phyloP scores from a whole-genome alignment of 2,113 vertebrate species.

The Saccopteryx bilineata region DNA sequence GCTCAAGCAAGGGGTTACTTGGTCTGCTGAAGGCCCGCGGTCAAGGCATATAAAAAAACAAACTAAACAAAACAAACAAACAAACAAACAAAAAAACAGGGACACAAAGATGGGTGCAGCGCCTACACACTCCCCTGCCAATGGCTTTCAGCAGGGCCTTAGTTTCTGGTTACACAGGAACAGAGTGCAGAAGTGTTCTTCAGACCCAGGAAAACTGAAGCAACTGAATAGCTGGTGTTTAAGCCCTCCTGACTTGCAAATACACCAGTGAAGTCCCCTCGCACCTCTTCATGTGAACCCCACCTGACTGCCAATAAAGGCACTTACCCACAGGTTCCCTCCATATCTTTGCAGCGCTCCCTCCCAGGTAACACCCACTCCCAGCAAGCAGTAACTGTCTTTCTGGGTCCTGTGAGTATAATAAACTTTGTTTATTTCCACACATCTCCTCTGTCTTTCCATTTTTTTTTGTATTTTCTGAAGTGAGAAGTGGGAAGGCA shows the following conservation, averaged over 20 bases:
- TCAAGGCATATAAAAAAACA: too few relatives aligned
- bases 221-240: background rate
- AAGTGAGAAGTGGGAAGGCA: too few relatives aligned
- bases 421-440: background rate
- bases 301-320: background rate
- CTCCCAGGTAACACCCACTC: background rate
- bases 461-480: too few relatives aligned
- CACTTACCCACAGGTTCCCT: background rate
- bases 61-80: too few relatives aligned
- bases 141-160: background rate
- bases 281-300: background rate
- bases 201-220: background rate
- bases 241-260: background rate
- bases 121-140: background rate
- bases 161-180: background rate
- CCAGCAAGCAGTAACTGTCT: background rate
- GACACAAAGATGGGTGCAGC: background rate
- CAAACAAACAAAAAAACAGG: too few relatives aligned
- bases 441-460: background rate
- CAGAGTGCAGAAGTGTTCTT: too few relatives aligned
- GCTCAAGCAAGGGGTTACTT: too few relatives aligned
- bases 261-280: background rate
- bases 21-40: too few relatives aligned
- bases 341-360: background rate
- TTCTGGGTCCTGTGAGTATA: background rate